Percentiles rank a stretch among this genome's conserved stretches.
phyloP scores from a whole-genome alignment of 2,797 vertebrate genomes.

The Australoheros facetus region DNA sequence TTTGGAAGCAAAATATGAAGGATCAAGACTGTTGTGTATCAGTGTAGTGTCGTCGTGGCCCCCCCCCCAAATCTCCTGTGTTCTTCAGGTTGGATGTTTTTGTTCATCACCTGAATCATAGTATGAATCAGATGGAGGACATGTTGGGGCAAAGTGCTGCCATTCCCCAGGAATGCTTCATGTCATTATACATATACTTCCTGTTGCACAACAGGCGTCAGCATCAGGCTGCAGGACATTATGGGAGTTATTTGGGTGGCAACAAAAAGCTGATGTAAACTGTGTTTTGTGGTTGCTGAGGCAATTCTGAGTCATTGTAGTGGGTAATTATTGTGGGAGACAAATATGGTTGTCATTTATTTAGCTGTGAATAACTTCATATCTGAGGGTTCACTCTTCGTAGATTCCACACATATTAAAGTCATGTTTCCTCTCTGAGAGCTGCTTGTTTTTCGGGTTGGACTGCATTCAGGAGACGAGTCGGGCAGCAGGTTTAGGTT shows the following conservation, averaged over 20 bases:
- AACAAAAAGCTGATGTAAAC: conserved; percentile 18
- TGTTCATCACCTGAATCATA: background rate
- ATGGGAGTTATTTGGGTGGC: conserved; percentile 10
- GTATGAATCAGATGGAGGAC: background rate
- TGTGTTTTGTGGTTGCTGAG: conserved; percentile 36
- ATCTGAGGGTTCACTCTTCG: background rate
- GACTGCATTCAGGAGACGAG: background rate
- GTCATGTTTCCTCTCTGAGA: background rate
- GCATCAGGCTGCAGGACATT: background rate
- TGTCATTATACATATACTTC: too few species aligned
- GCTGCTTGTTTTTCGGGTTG: background rate
- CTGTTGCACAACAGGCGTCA: conserved; percentile 25
- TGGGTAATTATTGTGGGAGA: background rate
- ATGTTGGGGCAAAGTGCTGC: background rate
- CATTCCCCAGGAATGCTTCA: background rate
- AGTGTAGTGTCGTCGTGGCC: too few species aligned
- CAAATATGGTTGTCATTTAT: background rate
- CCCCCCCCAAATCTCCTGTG: too few species aligned
- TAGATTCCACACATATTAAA: background rate
- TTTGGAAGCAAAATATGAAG: too few species aligned
- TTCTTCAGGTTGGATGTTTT: too few species aligned
- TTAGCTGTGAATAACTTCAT: background rate
- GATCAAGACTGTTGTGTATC: too few species aligned
- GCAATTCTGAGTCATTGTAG: conserved; percentile 23
- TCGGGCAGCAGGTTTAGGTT: background rate